Evolutionary conservation across 1,140 invertebrate genomes (phyloP).

Genomic region (Aplysia californica): DNA sequence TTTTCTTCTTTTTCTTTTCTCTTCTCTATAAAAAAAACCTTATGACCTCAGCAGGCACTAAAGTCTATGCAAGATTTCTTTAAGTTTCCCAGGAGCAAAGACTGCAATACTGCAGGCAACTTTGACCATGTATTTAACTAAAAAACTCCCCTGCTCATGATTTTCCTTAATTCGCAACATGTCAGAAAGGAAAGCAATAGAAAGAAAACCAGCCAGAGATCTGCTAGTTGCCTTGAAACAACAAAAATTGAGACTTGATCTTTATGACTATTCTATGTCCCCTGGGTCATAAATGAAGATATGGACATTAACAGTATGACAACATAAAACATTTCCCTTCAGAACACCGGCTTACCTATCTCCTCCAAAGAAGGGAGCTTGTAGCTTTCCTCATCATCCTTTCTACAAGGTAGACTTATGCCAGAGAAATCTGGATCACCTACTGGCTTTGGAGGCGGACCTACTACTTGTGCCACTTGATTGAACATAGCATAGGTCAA

Average conservation of each 20-base stretch:
- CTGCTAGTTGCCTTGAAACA: not conserved
- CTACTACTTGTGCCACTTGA: constrained; percentile 69
- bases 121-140: not conserved
- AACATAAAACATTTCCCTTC: not conserved
- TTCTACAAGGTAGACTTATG: constrained; percentile 67
- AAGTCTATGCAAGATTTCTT: no score
- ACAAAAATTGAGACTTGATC: no score
- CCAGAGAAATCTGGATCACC: constrained; percentile 69
- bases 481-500: constrained; percentile 58
- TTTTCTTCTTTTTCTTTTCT: no score
- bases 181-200: not conserved
- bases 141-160: not conserved
- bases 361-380: constrained; percentile 72
- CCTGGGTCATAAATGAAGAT: no score
- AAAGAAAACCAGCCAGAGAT: not conserved
- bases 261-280: no score
- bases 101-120: no score
- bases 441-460: constrained; percentile 72
- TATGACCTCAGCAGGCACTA: no score
- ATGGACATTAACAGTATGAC: not conserved
- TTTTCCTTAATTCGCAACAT: not conserved
- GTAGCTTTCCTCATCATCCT: constrained; percentile 59
- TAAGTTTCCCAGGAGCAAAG: no score
- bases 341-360: constrained; percentile 67
- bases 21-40: no score